Percentiles rank a stretch among this genome's conserved stretches.
phyloP scores from a whole-genome alignment of 1,140 invertebrate species.

The Psix sp. region DNA sequence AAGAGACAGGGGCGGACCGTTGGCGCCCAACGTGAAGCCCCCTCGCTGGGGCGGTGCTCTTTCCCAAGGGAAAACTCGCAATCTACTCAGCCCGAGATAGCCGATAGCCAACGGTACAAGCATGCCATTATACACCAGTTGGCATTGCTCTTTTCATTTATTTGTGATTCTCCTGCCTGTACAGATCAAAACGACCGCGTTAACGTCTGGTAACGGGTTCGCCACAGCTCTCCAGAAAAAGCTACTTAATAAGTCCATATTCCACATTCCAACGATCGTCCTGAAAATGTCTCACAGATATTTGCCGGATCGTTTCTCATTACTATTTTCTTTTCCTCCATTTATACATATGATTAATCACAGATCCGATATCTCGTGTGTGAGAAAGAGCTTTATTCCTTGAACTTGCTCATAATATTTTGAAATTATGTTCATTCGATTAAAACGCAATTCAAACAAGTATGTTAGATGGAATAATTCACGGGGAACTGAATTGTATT shows the following conservation, averaged over 20 bases:
- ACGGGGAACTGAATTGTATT: too few species aligned
- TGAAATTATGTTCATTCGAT: constrained; percentile 21
- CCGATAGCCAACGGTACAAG: constrained; percentile 66
- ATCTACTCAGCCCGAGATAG: constrained; percentile 70
- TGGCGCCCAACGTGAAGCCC: constrained; percentile 34
- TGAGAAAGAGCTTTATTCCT: constrained; percentile 53
- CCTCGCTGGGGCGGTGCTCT: constrained; percentile 44
- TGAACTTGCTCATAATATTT: constrained; percentile 14
- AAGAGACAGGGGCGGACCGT: constrained; percentile 43
- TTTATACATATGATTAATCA: constrained; percentile 27
- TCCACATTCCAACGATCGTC: constrained; percentile 44
- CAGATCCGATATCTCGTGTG: constrained; percentile 13
- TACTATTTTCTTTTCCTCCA: constrained; percentile 18
- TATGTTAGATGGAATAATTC: too few species aligned
- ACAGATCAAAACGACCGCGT: constrained; percentile 57
- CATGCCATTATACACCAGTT: constrained; percentile 59
- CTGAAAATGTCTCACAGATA: constrained; percentile 48
- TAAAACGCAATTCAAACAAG: constrained; percentile 37
- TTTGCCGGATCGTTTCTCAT: constrained; percentile 46
- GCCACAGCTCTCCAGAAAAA: constrained; percentile 35
- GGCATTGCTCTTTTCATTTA: constrained; percentile 47
- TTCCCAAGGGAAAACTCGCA: constrained; percentile 66
- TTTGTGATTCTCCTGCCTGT: constrained; percentile 50
- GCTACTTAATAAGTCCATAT: constrained; percentile 49
- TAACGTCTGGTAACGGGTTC: constrained; percentile 63